A percentile compares a stretch with the other conserved stretches of the same genome.
Evolutionary conservation across 2,113 vertebrate genomes (phyloP).

Genomic region (Sylvietta virens): DNA sequence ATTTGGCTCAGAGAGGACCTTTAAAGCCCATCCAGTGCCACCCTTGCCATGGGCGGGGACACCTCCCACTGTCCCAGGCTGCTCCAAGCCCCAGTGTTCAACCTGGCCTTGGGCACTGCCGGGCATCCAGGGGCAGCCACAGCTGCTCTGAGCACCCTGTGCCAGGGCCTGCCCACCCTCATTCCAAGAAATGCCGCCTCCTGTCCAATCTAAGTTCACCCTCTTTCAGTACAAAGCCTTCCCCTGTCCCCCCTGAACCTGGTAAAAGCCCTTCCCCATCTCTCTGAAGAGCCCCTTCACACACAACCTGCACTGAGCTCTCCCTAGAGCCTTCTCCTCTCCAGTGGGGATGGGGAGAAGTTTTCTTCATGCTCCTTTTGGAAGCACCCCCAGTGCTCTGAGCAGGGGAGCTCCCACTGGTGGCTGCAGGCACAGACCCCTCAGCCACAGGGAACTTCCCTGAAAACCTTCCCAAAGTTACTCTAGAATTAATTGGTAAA

Average conservation of each 20-base stretch:
- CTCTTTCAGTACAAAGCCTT: background rate
- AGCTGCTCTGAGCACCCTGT: background rate
- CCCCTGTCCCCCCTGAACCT: background rate
- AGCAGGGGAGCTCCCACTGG: background rate
- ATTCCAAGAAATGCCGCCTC: background rate
- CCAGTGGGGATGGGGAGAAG: background rate
- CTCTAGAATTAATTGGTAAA: background rate
- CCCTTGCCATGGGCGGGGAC: background rate
- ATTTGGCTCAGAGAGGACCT: background rate
- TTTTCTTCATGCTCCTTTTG: background rate
- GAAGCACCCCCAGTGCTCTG: background rate
- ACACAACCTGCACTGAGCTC: background rate
- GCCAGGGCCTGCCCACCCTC: accelerated
- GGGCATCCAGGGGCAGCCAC: background rate
- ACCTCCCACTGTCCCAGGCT: accelerated
- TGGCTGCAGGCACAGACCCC: background rate
- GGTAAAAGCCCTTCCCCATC: background rate
- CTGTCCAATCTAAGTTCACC: accelerated
- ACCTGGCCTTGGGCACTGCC: background rate
- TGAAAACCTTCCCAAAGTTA: background rate
- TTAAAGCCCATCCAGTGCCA: accelerated
- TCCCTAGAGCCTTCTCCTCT: background rate
- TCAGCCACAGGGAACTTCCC: background rate
- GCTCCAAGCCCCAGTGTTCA: background rate
- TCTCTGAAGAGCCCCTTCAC: background rate